Percentiles rank a stretch among this genome's conserved stretches.
Conservation (phyloP, 2,888 invertebrate genomes). For the Sinhomidia bicolor region DNA sequence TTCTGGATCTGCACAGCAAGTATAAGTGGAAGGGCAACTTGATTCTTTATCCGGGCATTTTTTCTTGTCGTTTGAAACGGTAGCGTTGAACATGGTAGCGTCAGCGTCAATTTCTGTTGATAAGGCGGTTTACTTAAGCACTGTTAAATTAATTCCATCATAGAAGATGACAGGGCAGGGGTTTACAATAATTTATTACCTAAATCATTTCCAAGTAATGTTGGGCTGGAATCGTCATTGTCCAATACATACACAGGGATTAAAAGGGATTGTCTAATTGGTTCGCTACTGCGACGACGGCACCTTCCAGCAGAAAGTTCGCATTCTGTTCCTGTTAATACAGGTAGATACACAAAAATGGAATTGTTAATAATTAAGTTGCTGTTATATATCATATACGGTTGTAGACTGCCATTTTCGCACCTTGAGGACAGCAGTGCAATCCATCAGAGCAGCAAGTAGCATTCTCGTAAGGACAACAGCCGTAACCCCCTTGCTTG, state of each 20-base stretch:
- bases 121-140: too few species aligned
- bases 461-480: slow-evolving; percentile 74
- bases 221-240: background rate
- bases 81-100: background rate
- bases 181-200: background rate
- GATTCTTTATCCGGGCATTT: slow-evolving; percentile 61
- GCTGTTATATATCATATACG: background rate
- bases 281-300: background rate
- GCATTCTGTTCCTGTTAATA: slow-evolving; percentile 42
- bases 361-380: background rate
- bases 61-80: background rate
- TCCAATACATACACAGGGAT: background rate
- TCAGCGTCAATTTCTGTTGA: background rate
- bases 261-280: background rate
- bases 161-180: background rate
- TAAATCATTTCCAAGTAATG: background rate
- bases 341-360: background rate
- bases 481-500: slow-evolving; percentile 69
- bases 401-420: background rate
- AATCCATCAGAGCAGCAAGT: slow-evolving; percentile 73
- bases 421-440: slow-evolving; percentile 76
- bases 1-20: slow-evolving; percentile 59
- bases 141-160: background rate
- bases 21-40: slow-evolving; percentile 64
- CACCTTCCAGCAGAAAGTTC: slow-evolving; percentile 63